A percentile compares a stretch with the other conserved stretches of the same genome.
phyloP scores from a whole-genome alignment of 2,888 invertebrate genomes.

The Ormyrus pomaceus region DNA sequence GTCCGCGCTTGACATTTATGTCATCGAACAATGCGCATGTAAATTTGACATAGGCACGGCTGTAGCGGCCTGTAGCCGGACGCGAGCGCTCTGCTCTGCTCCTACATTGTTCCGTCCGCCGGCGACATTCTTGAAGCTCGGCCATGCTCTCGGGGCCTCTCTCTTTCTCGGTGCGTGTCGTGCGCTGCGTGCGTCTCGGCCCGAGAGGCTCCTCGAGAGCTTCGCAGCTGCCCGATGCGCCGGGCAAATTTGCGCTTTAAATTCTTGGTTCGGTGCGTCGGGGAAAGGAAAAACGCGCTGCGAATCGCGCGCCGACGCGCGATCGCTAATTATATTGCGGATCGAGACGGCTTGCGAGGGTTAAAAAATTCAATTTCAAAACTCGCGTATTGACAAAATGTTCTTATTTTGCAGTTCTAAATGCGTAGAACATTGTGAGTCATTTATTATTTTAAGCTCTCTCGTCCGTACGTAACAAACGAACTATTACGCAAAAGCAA shows the following conservation, averaged over 20 bases:
- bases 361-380: no score
- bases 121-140: constrained; percentile 50
- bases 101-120: constrained; percentile 21
- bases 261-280: no score
- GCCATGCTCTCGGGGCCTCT: constrained; percentile 26
- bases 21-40: constrained; percentile 64
- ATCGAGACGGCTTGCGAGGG: no score
- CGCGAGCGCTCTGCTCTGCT: not conserved
- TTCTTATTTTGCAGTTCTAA: constrained; percentile 2
- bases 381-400: not conserved
- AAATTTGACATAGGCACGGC: constrained; percentile 62
- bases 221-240: no score
- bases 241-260: no score
- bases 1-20: constrained; percentile 61
- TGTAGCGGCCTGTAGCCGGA: not conserved
- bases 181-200: not conserved
- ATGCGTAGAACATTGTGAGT: constrained; percentile 1
- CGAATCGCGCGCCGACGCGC: no score
- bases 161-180: not conserved
- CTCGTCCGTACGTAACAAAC: not conserved
- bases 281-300: no score
- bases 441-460: constrained; percentile 15
- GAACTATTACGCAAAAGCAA: not conserved
- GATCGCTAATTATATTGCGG: no score
- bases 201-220: no score